A percentile compares a stretch with the other conserved stretches of the same genome.
phyloP scores from a whole-genome alignment of 2,797 vertebrate genomes.

The Myotis planiceps region DNA sequence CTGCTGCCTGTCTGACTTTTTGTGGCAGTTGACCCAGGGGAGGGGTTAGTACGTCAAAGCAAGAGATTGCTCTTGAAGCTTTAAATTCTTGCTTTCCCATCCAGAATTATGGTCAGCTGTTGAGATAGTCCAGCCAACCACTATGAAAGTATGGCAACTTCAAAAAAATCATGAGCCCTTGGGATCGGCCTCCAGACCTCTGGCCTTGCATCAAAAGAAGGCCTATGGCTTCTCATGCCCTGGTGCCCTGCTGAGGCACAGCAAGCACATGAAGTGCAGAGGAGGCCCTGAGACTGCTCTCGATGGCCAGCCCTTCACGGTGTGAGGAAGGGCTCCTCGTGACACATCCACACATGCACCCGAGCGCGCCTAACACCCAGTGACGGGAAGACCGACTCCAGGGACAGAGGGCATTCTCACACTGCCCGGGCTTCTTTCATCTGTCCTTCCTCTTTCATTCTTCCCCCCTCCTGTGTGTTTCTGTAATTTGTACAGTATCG shows the following conservation, averaged over 20 bases:
- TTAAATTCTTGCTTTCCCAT: slow-evolving; percentile 35
- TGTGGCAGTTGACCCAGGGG: not conserved
- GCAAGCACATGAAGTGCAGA: not conserved
- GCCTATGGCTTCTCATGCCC: not conserved
- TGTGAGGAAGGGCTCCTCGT: not conserved
- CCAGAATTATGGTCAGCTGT: not conserved
- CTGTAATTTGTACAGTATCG: slow-evolving; percentile 75
- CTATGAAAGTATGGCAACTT: not conserved
- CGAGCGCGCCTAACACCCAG: not conserved
- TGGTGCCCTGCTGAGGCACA: not conserved
- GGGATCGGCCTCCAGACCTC: not conserved
- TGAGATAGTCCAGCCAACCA: not conserved
- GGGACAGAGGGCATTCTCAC: not conserved
- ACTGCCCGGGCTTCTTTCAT: not conserved
- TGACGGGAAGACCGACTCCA: not conserved
- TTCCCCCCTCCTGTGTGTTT: slow-evolving; percentile 31
- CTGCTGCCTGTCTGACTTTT: not conserved
- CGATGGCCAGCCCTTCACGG: not conserved
- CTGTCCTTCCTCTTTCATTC: slow-evolving; percentile 25
- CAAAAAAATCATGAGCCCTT: not conserved
- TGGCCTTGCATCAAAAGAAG: not conserved
- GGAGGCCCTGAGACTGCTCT: not conserved
- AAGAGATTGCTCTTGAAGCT: not conserved
- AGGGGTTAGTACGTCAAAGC: not conserved
- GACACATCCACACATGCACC: not conserved